Evolutionary conservation across 1,140 invertebrate species (phyloP).

Genomic region (Euwallacea fornicatus): DNA sequence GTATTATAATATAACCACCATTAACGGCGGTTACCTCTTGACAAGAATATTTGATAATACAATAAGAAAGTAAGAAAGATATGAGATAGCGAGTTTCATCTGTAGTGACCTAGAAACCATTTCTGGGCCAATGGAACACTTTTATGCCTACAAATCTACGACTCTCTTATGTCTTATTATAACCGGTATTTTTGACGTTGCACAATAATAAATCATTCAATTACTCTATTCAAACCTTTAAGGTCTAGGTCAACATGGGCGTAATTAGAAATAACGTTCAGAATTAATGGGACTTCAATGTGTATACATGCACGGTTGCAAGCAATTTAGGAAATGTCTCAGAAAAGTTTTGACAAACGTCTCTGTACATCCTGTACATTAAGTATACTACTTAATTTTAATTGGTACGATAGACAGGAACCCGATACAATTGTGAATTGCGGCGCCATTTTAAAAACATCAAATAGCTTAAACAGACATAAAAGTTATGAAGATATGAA

Average conservation of each 20-base stretch:
- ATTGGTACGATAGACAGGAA: no score
- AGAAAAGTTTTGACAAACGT: no score
- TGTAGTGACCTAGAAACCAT: conserved; percentile 15
- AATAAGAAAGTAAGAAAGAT: conserved; percentile 4
- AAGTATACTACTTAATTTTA: no score
- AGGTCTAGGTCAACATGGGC: conserved; percentile 10
- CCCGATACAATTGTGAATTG: no score
- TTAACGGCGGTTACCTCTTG: not conserved
- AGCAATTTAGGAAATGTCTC: no score
- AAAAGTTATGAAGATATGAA: conserved; percentile 4
- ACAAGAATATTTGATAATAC: not conserved
- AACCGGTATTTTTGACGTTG: conserved; percentile 12
- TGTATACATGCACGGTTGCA: no score
- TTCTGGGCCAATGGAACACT: conserved; percentile 17
- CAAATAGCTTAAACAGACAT: no score
- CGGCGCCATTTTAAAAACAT: no score
- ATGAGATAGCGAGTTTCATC: conserved; percentile 12
- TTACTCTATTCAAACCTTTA: conserved; percentile 3
- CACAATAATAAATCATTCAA: conserved; percentile 8
- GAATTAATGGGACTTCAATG: no score
- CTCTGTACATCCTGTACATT: no score
- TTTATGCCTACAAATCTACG: conserved; percentile 6
- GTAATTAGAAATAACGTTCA: no score
- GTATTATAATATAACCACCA: no score
- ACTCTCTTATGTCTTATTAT: conserved; percentile 1